Evolutionary conservation across 2,888 invertebrate genomes (phyloP), one percentile per base, ranked within the genome.

Genomic region (Mesorhabditis spiculigera): DNA sequence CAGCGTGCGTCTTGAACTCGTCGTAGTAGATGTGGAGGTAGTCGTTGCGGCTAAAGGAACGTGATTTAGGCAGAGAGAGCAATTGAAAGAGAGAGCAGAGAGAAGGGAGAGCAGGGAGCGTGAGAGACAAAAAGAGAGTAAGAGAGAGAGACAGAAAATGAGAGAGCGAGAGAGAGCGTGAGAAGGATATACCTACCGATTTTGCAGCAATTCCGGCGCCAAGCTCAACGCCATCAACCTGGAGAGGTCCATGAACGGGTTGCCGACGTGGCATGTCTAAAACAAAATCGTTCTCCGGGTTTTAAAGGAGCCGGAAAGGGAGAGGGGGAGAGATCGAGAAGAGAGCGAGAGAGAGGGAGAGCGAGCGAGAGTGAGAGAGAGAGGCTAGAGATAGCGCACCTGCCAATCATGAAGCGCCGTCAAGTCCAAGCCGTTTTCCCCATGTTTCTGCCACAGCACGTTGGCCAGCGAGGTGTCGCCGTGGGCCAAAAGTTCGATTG

Each of bases 351-450:
- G 28, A 28, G 28, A 28, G 28, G 1, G 28, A 3, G 28, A 28
- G 28, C n/a, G n/a, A 28, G 28, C 28, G 28, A 28, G 28, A 28
- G 28, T 1, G 28, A 3, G 28, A 28, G 28, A 28, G 28, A 28
- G 28, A 28, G 28, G n/a, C n/a, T n/a, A 28, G 28, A 28, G 28
- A 28, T 1, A 28, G 28, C 58, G n/a, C 1, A 50, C 58, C 58
- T 50, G 58, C 58, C 58, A 50, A 50, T 50, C 58, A n/a, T 50
- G 58, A 50, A 50, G 58, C n/a, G 58, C 58, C n/a, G 8, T 50
- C n/a, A 50, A 50, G n/a, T n/a, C 10, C 8, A 50, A n/a, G 28
- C 28, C 28, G 10, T 50, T 10, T n/a, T 50, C 58, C 10, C n/a
- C 58, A 50, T 13, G 10, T 50, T n/a, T 10, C n/a, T 50, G 10